Conservation (phyloP, 2,888 invertebrate genomes). For the Sarcophaga rosellei region DNA sequence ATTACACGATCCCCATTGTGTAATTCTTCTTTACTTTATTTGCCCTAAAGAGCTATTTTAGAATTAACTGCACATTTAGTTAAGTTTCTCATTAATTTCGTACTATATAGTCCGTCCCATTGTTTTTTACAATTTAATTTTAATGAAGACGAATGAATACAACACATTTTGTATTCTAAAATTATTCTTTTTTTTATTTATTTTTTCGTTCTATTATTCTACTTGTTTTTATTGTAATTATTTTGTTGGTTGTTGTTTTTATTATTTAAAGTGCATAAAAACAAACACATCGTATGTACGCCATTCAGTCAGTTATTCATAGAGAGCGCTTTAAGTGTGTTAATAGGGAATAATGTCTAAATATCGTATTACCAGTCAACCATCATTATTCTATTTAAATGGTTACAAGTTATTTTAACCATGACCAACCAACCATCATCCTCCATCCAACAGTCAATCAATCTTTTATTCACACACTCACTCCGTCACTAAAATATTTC, state of each 20-base stretch:
- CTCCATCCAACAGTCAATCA: not conserved
- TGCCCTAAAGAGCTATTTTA: too few species aligned
- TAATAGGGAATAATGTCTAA: conserved; percentile 54
- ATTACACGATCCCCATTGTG: too few species aligned
- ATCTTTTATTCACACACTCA: conserved; percentile 19
- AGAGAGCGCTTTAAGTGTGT: conserved; percentile 42
- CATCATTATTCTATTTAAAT: conserved; percentile 53
- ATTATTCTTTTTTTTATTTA: not conserved
- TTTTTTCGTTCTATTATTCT: not conserved
- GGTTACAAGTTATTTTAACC: conserved; percentile 49
- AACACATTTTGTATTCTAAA: not conserved
- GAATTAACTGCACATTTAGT: not conserved
- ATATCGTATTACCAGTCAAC: conserved; percentile 53
- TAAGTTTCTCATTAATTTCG: not conserved
- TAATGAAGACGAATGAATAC: not conserved
- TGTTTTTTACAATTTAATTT: not conserved
- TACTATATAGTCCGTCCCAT: not conserved
- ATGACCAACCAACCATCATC: conserved; percentile 38
- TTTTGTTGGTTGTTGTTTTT: not conserved
- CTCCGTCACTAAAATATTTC: not conserved
- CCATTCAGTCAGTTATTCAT: not conserved
- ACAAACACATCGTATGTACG: not conserved
- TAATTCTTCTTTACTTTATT: too few species aligned
- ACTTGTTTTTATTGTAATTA: not conserved
- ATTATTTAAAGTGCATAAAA: not conserved